Evolutionary conservation across 1,140 invertebrate species (phyloP).

Genomic region (Ceratina australensis): DNA sequence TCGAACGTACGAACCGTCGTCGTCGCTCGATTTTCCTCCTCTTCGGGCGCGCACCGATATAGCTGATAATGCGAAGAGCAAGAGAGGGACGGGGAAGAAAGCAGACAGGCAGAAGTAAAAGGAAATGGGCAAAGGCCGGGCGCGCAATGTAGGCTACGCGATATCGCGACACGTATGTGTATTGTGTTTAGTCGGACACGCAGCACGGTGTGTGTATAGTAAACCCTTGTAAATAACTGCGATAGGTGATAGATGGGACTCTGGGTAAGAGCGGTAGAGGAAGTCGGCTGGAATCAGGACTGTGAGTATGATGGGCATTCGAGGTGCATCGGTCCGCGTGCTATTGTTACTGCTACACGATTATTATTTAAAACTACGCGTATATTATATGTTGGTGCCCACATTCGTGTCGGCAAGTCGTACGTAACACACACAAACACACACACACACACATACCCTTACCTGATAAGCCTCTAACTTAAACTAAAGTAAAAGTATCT

Average conservation of each 20-base stretch:
- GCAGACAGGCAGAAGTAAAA: neutral
- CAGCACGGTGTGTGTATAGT: slow-evolving; percentile 19
- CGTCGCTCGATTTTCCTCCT: neutral
- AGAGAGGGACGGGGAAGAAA: neutral
- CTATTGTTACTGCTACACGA: slow-evolving; percentile 2
- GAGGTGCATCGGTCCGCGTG: slow-evolving; percentile 32
- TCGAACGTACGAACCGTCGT: neutral
- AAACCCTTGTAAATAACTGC: slow-evolving; percentile 27
- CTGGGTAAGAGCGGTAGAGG: neutral
- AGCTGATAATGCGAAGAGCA: too few relatives aligned
- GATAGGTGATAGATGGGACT: neutral
- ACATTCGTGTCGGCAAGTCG: too few relatives aligned
- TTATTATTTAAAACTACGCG: too few relatives aligned
- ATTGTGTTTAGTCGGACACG: neutral
- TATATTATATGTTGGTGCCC: too few relatives aligned
- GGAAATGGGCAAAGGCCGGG: neutral
- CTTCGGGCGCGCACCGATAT: neutral
- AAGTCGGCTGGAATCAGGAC: slow-evolving; percentile 2
- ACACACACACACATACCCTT: neutral
- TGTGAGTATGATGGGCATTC: slow-evolving; percentile 58
- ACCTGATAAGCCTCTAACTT: slow-evolving; percentile 21
- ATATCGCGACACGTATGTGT: neutral
- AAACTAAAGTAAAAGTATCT: slow-evolving; percentile 26
- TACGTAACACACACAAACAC: slow-evolving; percentile 19
- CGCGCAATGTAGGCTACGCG: neutral